These are phyloP conservation scores for Abscondita cerata DNA, from an alignment of 2,888 invertebrate species.

Conservation along the genomic window DNA sequence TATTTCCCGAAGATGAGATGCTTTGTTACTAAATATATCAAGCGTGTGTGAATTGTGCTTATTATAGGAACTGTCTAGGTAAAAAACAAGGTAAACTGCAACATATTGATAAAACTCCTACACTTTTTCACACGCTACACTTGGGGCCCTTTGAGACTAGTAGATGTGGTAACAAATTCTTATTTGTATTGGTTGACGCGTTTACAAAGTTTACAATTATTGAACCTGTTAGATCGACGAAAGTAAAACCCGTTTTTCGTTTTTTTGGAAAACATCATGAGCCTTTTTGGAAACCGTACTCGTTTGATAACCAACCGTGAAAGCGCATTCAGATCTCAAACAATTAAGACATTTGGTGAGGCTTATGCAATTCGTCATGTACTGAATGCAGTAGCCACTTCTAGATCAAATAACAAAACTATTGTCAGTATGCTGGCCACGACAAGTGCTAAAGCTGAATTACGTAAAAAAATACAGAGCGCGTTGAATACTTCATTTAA, in stretches of 20 bases:
- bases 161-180: background rate
- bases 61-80: too few species aligned
- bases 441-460: slow-evolving; percentile 27
- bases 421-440: slow-evolving; percentile 33
- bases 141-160: slow-evolving; percentile 18
- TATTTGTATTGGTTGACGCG: slow-evolving; percentile 10
- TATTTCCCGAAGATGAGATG: too few species aligned
- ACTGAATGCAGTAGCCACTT: slow-evolving; percentile 21
- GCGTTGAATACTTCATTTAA: slow-evolving; percentile 41
- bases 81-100: too few species aligned
- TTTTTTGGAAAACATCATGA: slow-evolving; percentile 29
- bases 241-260: slow-evolving; percentile 35
- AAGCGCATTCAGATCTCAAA: slow-evolving; percentile 39
- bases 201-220: slow-evolving; percentile 40
- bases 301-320: slow-evolving; percentile 43
- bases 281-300: slow-evolving; percentile 38
- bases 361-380: slow-evolving; percentile 39
- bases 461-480: slow-evolving; percentile 38
- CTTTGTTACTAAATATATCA: too few species aligned
- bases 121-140: slow-evolving; percentile 17
- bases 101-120: too few species aligned
- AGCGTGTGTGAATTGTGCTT: too few species aligned
- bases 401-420: slow-evolving; percentile 41
- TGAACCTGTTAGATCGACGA: slow-evolving; percentile 40
- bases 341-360: slow-evolving; percentile 38